A percentile compares a stretch with the other conserved stretches of the same genome.
Evolutionary conservation across 2,113 vertebrate genomes (phyloP).

Genomic region (Abramis brama): DNA sequence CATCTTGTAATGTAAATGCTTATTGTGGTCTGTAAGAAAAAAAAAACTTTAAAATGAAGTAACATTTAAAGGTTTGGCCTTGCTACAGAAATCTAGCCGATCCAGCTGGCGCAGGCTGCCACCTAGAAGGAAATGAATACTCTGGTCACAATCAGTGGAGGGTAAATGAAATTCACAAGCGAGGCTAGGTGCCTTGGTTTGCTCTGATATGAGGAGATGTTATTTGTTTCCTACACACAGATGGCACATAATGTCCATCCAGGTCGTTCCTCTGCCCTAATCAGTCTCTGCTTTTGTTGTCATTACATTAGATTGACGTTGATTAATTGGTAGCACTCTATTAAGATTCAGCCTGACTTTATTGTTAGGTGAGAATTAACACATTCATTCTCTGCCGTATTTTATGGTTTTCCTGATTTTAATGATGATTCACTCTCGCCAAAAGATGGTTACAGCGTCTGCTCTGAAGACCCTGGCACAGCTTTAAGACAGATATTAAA

Average conservation of each 20-base stretch:
- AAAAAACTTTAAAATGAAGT: not conserved
- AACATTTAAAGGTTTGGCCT: not conserved
- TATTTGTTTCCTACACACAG: slow-evolving; percentile 26
- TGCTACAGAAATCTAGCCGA: not conserved
- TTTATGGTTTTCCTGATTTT: slow-evolving; percentile 60
- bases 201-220: slow-evolving; percentile 4
- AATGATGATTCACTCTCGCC: slow-evolving; percentile 55
- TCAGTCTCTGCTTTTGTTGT: slow-evolving; percentile 55
- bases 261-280: slow-evolving; percentile 8
- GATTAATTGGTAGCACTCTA: slow-evolving; percentile 64
- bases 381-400: slow-evolving; percentile 55
- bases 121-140: slow-evolving; percentile 1
- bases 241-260: slow-evolving; percentile 28
- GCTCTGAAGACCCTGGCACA: slow-evolving; percentile 64
- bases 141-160: slow-evolving; percentile 6
- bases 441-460: slow-evolving; percentile 63
- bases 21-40: not conserved
- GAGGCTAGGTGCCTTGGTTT: not conserved
- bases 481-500: slow-evolving; percentile 59
- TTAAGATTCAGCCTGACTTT: slow-evolving; percentile 59
- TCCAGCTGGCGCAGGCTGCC: not conserved
- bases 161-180: not conserved
- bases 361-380: slow-evolving; percentile 62
- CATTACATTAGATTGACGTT: slow-evolving; percentile 37
- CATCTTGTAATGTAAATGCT: not conserved